Base-by-base conservation (phyloP, 2,797 vertebrate genomes). In the Gambusia yucatana region DNA sequence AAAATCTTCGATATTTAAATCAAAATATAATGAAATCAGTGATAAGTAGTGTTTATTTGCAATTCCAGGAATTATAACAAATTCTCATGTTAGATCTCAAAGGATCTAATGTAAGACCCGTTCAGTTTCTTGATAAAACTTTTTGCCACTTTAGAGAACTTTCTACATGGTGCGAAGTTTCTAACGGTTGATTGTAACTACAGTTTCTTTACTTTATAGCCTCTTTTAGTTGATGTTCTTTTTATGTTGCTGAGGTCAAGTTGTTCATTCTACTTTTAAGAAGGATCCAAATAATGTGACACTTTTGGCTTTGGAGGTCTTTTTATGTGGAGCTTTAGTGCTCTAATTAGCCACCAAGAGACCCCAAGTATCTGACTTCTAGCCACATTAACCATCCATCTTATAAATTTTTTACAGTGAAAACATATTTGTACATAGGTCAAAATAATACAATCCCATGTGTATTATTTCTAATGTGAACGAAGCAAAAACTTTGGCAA, bases 401-500 rank as follows among this genome's bases (percentile, higher is more conserved):
- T 72, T 14, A 33, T 72, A 5, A 7, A 41, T 41, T 47, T 13
- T n/a, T 46, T 47, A 67, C 39, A 55, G 30, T 20, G 36, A 28
- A 22, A 67, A 22, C 6, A 46, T 33, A 59, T 71, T 59, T 46
- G 28, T 44, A 46, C 6, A 7, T 28, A 74, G 4, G 3, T 10
- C 46, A 48, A 73, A 33, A 73, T 61, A 16, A 1, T 39, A 22
- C 17, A 78, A 44, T 71, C 25, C 43, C 52, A 47, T 59, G 43
- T 36, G 33, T n/a, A n/a, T 25, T 17, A 59, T 65, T 65, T 39
- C 33, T 30, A 14, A 47, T 46, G 39, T 70, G 39, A n/a, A 65
- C 28, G 17, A 76, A 67, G 50, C 71, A 44, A 77, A 73, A 39
- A 72, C 17, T 22, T 69, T 74, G 33, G 81, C 81, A 79, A 41